phyloP scores from a whole-genome alignment of 2,113 vertebrate genomes.

The Cynoglossus semilaevis region DNA sequence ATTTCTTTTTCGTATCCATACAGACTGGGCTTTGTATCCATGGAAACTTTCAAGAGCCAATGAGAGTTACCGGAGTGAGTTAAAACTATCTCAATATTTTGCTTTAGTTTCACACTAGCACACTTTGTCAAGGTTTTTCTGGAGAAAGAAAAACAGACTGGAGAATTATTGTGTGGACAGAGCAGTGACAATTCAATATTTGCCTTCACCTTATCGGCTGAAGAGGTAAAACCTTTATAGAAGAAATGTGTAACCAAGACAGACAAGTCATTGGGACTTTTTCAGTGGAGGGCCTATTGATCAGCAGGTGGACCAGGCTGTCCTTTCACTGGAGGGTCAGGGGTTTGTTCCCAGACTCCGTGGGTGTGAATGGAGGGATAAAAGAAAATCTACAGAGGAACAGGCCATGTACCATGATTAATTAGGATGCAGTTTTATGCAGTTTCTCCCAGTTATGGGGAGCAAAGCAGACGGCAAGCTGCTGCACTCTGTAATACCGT shows the following conservation, averaged over 20 bases:
- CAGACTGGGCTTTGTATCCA: conserved; percentile 52
- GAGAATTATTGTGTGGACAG: conserved; percentile 59
- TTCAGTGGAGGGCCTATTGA: conserved; percentile 17
- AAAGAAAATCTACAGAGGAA: no score
- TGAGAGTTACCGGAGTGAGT: conserved; percentile 46
- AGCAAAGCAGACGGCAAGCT: conserved; percentile 23
- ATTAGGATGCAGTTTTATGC: conserved; percentile 27
- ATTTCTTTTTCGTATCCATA: conserved; percentile 20
- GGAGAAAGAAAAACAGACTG: conserved; percentile 49
- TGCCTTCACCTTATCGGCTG: conserved; percentile 50
- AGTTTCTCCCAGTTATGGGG: no score
- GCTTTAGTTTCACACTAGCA: conserved; percentile 34
- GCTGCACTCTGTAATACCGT: conserved; percentile 1
- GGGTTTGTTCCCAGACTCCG: no score
- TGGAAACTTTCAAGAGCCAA: conserved; percentile 59
- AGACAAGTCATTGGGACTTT: conserved; percentile 26
- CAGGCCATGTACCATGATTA: conserved; percentile 35
- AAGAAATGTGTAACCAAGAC: conserved; percentile 25
- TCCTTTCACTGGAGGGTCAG: no score
- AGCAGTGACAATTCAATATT: conserved; percentile 64
- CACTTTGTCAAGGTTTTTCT: conserved; percentile 60
- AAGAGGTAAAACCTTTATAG: conserved; percentile 42
- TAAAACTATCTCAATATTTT: conserved; percentile 47
- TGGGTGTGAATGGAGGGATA: no score
- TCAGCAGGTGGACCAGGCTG: no score